phyloP scores from a whole-genome alignment of 2,888 invertebrate species.

The Reticulitermes lucifugus region DNA sequence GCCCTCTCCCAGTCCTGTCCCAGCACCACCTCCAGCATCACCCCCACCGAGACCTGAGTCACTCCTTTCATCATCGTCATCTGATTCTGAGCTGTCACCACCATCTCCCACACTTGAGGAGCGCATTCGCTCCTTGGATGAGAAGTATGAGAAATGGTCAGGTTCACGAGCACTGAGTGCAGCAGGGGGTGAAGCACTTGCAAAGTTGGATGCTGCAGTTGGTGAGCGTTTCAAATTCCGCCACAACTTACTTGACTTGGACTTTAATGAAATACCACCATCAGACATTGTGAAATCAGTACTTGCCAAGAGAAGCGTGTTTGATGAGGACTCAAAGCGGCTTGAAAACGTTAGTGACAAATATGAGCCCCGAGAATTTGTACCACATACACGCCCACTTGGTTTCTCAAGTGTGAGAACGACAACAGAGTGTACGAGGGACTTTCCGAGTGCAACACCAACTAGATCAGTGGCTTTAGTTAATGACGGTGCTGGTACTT shows the following conservation, averaged over 20 bases:
- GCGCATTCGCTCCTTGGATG: slow-evolving; percentile 90
- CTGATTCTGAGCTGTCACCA: slow-evolving; percentile 76
- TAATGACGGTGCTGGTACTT: slow-evolving; percentile 44
- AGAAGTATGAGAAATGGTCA: slow-evolving; percentile 93
- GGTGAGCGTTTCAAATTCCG: slow-evolving; percentile 72
- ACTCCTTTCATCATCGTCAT: slow-evolving; percentile 81
- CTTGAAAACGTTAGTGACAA: slow-evolving; percentile 89
- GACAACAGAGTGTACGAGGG: slow-evolving; percentile 54
- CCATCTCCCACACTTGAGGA: slow-evolving; percentile 82
- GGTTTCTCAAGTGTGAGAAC: slow-evolving; percentile 50
- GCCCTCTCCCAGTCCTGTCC: slow-evolving; percentile 62
- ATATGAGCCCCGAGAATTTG: slow-evolving; percentile 76
- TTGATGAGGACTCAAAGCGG: slow-evolving; percentile 95
- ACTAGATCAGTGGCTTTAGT: slow-evolving; percentile 48
- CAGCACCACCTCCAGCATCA: slow-evolving; percentile 70
- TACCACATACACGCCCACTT: slow-evolving; percentile 53
- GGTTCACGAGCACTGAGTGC: slow-evolving; percentile 74
- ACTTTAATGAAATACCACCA: slow-evolving; percentile 85
- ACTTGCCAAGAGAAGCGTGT: slow-evolving; percentile 91
- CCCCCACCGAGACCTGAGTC: slow-evolving; percentile 71
- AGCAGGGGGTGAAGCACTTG: slow-evolving; percentile 67
- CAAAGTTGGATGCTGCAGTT: slow-evolving; percentile 65
- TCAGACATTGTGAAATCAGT: slow-evolving; percentile 94
- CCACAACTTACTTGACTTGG: slow-evolving; percentile 82
- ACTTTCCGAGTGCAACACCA: slow-evolving; percentile 51